Percentiles rank a stretch among this genome's conserved stretches.
Conservation (phyloP, 2,888 invertebrate genomes). For the Chrysolina oricalcia region DNA sequence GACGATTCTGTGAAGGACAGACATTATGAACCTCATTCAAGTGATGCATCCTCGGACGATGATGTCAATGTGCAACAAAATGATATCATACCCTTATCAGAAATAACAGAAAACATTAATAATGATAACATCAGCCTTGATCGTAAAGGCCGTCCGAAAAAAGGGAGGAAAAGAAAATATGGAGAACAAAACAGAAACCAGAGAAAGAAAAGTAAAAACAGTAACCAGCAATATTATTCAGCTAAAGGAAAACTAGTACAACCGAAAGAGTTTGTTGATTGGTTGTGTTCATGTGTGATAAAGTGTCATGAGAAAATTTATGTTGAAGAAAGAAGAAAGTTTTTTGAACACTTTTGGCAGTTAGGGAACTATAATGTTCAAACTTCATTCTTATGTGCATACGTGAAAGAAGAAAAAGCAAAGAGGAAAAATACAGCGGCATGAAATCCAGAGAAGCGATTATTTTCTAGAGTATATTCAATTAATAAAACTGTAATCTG, state of each 20-base stretch:
- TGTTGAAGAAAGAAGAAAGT: conserved; percentile 4
- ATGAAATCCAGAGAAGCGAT: neutral
- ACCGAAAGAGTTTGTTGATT: too few species aligned
- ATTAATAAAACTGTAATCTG: too few species aligned
- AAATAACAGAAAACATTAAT: neutral
- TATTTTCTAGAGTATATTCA: too few species aligned
- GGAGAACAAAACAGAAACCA: neutral
- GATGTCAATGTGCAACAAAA: too few species aligned
- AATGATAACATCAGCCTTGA: too few species aligned
- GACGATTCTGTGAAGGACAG: neutral
- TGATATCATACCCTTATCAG: too few species aligned
- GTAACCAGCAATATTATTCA: neutral
- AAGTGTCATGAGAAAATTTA: conserved; percentile 5
- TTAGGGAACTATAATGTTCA: conserved; percentile 6
- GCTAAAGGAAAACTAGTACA: neutral
- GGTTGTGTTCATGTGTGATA: neutral
- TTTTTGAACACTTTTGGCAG: neutral
- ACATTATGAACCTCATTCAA: neutral
- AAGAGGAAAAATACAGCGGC: conserved; percentile 1
- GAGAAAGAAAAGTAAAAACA: neutral
- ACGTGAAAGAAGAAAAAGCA: neutral
- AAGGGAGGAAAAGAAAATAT: conserved; percentile 30
- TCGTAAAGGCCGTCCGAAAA: neutral
- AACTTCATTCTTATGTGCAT: neutral
- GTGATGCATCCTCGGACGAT: neutral